These are phyloP conservation scores for Dichetophora obliterata DNA, from an alignment of 2,888 invertebrate genomes.

Conservation along the genomic window DNA sequence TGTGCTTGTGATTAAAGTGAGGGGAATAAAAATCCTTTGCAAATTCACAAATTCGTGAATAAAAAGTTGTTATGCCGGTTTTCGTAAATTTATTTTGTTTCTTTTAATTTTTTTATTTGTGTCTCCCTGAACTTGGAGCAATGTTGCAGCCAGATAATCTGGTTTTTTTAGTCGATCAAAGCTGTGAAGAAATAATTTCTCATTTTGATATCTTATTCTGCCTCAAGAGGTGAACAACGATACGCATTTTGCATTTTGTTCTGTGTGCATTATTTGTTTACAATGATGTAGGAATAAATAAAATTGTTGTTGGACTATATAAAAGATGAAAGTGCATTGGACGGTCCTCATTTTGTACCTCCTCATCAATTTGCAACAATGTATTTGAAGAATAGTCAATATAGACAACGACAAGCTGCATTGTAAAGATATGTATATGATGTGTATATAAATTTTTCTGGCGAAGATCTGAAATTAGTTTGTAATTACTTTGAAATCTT, in stretches of 20 bases:
- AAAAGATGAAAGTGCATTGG: neutral
- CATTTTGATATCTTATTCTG: constrained; percentile 30
- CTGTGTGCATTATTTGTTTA: neutral
- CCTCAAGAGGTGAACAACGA: constrained; percentile 15
- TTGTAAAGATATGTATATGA: no score
- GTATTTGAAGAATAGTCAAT: neutral
- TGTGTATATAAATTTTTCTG: no score
- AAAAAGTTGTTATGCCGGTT: constrained; percentile 47
- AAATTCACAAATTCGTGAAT: constrained; percentile 11
- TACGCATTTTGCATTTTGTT: neutral
- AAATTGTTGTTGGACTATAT: neutral
- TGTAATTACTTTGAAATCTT: no score
- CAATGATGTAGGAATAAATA: constrained; percentile 13
- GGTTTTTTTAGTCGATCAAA: constrained; percentile 33
- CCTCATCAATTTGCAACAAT: no score
- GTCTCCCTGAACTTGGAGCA: constrained; percentile 29
- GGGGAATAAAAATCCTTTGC: constrained; percentile 19
- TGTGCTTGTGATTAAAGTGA: no score
- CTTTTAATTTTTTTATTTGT: constrained; percentile 8
- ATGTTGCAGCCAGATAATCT: constrained; percentile 41
- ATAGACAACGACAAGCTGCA: neutral
- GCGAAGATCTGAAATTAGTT: no score
- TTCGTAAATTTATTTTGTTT: constrained; percentile 1
- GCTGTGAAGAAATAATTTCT: constrained; percentile 33
- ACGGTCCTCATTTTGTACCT: neutral